phyloP scores from a whole-genome alignment of 2,888 invertebrate species.

The Dascillus cervinus region DNA sequence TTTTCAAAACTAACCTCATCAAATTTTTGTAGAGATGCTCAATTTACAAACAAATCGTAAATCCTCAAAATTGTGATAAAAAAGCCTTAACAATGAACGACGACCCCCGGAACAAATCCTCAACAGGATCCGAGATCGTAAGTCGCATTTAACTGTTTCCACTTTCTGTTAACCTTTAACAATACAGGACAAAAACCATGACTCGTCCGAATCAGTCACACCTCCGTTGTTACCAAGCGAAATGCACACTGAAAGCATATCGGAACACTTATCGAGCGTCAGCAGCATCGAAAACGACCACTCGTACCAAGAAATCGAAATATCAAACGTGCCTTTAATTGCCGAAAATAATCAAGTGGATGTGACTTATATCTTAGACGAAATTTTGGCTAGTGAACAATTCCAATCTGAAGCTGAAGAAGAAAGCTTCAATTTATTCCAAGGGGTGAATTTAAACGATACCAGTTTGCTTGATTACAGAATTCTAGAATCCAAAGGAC shows the following conservation, averaged over 20 bases:
- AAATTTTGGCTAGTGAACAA: slow-evolving; percentile 32
- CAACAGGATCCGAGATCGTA: slow-evolving; percentile 19
- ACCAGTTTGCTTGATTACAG: slow-evolving; percentile 31
- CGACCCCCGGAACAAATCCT: slow-evolving; percentile 14
- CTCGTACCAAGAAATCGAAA: slow-evolving; percentile 39
- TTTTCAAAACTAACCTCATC: too few species aligned
- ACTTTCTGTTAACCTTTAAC: too few species aligned
- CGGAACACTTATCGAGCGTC: slow-evolving; percentile 19
- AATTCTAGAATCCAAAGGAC: too few species aligned
- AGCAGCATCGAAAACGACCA: slow-evolving; percentile 38
- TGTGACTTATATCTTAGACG: slow-evolving; percentile 34
- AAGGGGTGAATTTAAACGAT: slow-evolving; percentile 37
- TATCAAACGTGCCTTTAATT: slow-evolving; percentile 29
- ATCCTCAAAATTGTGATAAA: too few species aligned
- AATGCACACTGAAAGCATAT: slow-evolving; percentile 13
- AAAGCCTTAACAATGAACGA: too few species aligned
- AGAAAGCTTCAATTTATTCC: slow-evolving; percentile 38
- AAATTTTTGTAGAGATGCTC: too few species aligned
- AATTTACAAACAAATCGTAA: too few species aligned
- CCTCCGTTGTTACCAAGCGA: slow-evolving; percentile 16
- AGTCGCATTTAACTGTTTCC: too few species aligned
- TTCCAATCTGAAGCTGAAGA: slow-evolving; percentile 29
- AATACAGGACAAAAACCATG: too few species aligned
- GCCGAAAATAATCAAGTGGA: too few species aligned
- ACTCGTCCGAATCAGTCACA: slow-evolving; percentile 16